Base-by-base conservation (phyloP, 2,113 vertebrate species). In the Corynorhinus townsendii region DNA sequence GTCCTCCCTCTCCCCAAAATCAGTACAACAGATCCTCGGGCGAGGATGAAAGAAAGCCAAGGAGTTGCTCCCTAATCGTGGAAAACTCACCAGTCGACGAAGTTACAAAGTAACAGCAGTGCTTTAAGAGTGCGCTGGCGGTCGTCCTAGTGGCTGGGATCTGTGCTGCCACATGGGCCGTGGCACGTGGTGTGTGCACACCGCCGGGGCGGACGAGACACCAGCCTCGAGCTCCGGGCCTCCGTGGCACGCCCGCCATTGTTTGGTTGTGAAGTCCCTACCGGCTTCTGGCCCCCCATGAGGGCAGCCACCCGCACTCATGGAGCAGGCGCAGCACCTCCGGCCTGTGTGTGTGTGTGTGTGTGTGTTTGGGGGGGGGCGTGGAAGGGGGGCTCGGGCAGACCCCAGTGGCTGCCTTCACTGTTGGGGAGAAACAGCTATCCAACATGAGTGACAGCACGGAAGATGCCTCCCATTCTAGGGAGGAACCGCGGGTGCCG, bases 231-330 rank as follows among this genome's bases (percentile, higher is more conserved):
- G 64, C 64, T 45, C 69, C 5, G 24, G 24, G 40, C 75, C 8
- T 28, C 45, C 11, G 52, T 33, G 81, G 33, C 12, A 14, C 10
- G 2, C 49, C n/a, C 26, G 66, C 43, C 72, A n/a, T 35, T 20
- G 1, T 28, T 14, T 28, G 62, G 17, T 1, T 12, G n/a, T 40
- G 28, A 22, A 1, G 3, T 5, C 76, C 35, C 15, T 43, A 11
- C 2, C 7, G 35, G 40, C 45, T 64, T 80, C 22, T 26, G 47
- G n/a, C 47, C 82, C 16, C 38, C 52, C 0, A 0, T 2, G 15
- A 64, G 49, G 54, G 6, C 5, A 11, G 59, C 26, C 11, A 11
- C 1, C n/a, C 28, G 43, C 6, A 0, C 1, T 54, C 0, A 0
- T 9, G 33, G 30, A 20, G 47, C 76, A 64, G 43, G 7, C 22